Percentiles rank a stretch among this genome's conserved stretches.
Evolutionary conservation across 2,888 invertebrate genomes (phyloP).

Genomic region (Drosophila recens): DNA sequence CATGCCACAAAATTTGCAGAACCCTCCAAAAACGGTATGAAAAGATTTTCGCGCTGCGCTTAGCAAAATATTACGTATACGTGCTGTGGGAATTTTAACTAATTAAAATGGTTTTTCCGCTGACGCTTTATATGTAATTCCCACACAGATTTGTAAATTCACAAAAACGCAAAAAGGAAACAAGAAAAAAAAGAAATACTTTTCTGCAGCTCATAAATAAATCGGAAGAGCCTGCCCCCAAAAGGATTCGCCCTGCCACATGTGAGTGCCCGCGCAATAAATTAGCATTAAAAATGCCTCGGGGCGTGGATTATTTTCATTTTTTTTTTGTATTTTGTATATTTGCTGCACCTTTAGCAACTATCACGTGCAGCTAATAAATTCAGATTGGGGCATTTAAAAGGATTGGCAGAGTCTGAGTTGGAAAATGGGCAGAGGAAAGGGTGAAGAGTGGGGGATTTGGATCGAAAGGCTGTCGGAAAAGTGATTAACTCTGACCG

Average conservation of each 20-base stretch:
- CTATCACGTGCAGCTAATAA: constrained; percentile 83
- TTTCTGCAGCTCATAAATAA: constrained; percentile 74
- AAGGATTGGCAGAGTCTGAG: constrained; percentile 33
- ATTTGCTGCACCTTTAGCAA: constrained; percentile 57
- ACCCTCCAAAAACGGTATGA: neutral
- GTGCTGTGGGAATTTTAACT: constrained; percentile 63
- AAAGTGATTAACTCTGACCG: constrained; percentile 83
- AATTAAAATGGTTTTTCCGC: constrained; percentile 78
- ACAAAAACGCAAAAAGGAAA: constrained; percentile 34
- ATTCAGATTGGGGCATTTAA: constrained; percentile 79
- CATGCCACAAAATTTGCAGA: constrained; percentile 3
- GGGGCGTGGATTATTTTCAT: constrained; percentile 58
- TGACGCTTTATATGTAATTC: constrained; percentile 57
- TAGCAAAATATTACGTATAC: constrained; percentile 67
- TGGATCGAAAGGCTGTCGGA: constrained; percentile 63
- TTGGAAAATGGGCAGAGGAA: neutral
- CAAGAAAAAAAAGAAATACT: constrained; percentile 32
- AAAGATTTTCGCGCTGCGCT: constrained; percentile 30
- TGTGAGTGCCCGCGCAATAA: constrained; percentile 66
- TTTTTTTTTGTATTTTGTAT: constrained; percentile 21
- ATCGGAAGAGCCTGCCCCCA: constrained; percentile 27
- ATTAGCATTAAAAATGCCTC: constrained; percentile 77
- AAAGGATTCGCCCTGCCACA: constrained; percentile 31
- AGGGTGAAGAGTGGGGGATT: neutral
- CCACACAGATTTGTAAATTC: constrained; percentile 66